Evolutionary conservation across 2,797 vertebrate species (phyloP), one percentile per base, ranked within the genome.

Genomic region (Sebastes diploproa): DNA sequence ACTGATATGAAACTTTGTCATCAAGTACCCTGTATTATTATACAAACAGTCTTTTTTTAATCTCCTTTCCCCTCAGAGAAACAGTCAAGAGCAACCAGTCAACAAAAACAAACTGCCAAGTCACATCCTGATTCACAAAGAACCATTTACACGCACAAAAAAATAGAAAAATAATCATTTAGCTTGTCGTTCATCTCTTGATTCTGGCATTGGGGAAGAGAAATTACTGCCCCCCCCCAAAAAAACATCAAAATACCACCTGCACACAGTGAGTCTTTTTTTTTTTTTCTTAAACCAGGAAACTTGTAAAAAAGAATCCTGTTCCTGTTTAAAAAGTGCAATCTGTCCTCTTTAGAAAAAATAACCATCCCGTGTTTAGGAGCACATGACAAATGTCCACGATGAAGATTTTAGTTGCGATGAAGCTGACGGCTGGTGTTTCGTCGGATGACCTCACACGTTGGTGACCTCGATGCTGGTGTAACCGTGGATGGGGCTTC

Each of bases 381-480:
- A 62, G 32, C 69, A 81, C 76, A 50, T 70, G 67, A 88, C 67
- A 71, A 74, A 78, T 25, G 73, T 81, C 62, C 63, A 77, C 69
- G 56, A 59, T 60, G 65, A 66, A 46, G 34, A 54, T 82, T 58
- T 23, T 38, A 59, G 42, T 23, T 29, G 55, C 59, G 36, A 55
- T 14, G 7, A 66, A 59, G 72, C 20, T 65, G 80, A 65, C 56
- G 34, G 46, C 38, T 27, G 46, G 0, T 34, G 56, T 67, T 61
- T 38, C 11, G 66, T 75, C 9, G 13, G n/a, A n/a, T 59, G 75
- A 67, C 70, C n/a, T 96, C 93, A 96, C 82, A 96, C 95, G n/a
- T 96, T 96, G 61, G 94, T 95, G 88, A 95, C 94, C 90, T 95
- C 95, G 5, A 95, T 93, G 86, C 93, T 93, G 71, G 94, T 91